These are phyloP conservation scores for Tretioscincus oriximinensis DNA, from an alignment of 2,113 vertebrate species.

Conservation along the genomic window DNA sequence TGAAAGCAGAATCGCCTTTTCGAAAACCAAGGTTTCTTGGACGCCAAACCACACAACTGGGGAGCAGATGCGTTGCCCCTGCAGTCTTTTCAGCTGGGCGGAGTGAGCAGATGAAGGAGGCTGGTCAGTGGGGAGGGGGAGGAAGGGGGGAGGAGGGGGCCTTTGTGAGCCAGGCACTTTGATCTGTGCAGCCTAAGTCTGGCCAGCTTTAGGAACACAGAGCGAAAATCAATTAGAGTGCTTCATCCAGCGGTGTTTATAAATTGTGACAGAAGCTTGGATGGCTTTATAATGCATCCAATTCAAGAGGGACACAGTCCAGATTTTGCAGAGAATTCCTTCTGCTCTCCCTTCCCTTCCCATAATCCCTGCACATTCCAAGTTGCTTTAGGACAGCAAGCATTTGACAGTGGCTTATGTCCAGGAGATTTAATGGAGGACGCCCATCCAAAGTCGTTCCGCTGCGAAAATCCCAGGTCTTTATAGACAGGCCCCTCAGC, in stretches of 20 bases:
- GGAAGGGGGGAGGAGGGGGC: constrained; percentile 1
- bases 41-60: constrained; percentile 28
- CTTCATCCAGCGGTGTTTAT: constrained; percentile 24
- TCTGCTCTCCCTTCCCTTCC: not conserved
- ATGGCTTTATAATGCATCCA: not conserved
- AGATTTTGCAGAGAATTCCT: constrained; percentile 2
- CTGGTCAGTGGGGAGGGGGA: not conserved
- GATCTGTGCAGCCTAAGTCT: constrained; percentile 36
- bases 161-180: constrained; percentile 38
- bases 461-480: not conserved
- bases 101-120: constrained; percentile 21
- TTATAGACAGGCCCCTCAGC: not conserved
- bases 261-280: constrained; percentile 27
- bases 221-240: constrained; percentile 31
- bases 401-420: not conserved
- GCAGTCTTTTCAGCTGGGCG: not conserved
- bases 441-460: not conserved
- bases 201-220: constrained; percentile 41
- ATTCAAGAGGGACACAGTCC: constrained; percentile 27
- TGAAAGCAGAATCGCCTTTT: constrained; percentile 27
- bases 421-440: not conserved
- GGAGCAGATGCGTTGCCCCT: constrained; percentile 23
- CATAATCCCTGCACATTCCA: not conserved
- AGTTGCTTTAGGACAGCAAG: not conserved
- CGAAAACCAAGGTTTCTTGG: constrained; percentile 28